These are phyloP conservation scores for Andrena dorsata DNA, from an alignment of 2,888 invertebrate species.

Conservation along the genomic window DNA sequence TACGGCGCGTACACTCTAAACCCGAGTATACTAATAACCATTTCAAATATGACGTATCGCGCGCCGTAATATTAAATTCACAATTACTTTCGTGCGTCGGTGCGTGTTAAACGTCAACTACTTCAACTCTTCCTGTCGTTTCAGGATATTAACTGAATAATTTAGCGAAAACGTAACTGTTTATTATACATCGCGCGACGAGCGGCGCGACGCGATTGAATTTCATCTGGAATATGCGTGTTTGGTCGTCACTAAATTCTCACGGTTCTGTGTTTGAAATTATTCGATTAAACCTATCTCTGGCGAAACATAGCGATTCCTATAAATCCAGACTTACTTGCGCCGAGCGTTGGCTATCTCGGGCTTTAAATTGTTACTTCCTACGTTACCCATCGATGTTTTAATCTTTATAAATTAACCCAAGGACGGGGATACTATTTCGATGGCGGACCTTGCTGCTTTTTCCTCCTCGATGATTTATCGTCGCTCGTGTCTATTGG, in stretches of 20 bases:
- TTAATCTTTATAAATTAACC: too few relatives aligned
- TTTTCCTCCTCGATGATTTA: not conserved
- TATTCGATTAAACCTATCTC: too few relatives aligned
- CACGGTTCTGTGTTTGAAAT: too few relatives aligned
- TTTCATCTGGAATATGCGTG: too few relatives aligned
- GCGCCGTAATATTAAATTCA: slow-evolving; percentile 41
- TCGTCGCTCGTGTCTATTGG: not conserved
- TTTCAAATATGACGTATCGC: slow-evolving; percentile 10
- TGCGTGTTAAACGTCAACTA: not conserved
- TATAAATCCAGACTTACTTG: too few relatives aligned
- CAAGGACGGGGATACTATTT: too few relatives aligned
- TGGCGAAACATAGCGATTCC: too few relatives aligned
- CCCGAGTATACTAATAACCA: slow-evolving; percentile 29
- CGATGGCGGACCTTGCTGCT: too few relatives aligned
- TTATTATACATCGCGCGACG: slow-evolving; percentile 14
- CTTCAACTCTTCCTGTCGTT: slow-evolving; percentile 12
- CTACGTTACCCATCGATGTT: too few relatives aligned
- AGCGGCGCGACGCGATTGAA: not conserved
- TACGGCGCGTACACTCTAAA: not conserved
- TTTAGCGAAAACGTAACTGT: slow-evolving; percentile 18
- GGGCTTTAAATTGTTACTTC: too few relatives aligned
- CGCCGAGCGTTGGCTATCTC: too few relatives aligned
- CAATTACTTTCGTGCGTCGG: slow-evolving; percentile 25
- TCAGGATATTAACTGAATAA: not conserved
- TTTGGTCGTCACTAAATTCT: too few relatives aligned